These are phyloP conservation scores for Coenonympha arcania DNA, from an alignment of 2,888 invertebrate species.

Conservation along the genomic window DNA sequence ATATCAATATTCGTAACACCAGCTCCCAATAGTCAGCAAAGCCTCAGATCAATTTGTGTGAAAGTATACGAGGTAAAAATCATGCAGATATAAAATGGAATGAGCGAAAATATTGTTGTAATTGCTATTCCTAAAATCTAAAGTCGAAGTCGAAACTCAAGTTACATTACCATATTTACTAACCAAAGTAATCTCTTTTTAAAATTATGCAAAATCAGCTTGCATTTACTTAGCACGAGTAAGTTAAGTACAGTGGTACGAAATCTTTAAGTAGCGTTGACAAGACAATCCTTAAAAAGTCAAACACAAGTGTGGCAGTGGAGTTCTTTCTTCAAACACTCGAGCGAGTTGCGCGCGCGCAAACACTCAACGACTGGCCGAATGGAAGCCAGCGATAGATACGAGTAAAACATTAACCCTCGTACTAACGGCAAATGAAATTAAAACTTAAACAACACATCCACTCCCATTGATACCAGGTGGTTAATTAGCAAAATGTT, in stretches of 20 bases:
- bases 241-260: slow-evolving; percentile 13
- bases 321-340: slow-evolving; percentile 29
- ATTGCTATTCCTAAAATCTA: slow-evolving; percentile 1
- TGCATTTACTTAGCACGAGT: slow-evolving; percentile 10
- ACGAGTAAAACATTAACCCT: slow-evolving; percentile 18
- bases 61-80: neutral
- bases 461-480: neutral
- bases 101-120: too few species aligned
- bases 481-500: too few species aligned
- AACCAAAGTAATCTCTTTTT: slow-evolving; percentile 6
- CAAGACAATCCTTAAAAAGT: slow-evolving; percentile 27
- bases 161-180: neutral
- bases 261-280: slow-evolving; percentile 23
- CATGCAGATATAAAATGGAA: neutral
- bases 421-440: slow-evolving; percentile 13
- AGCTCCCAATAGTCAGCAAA: too few species aligned
- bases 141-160: slow-evolving; percentile 1
- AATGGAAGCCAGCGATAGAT: slow-evolving; percentile 22
- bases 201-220: slow-evolving; percentile 13
- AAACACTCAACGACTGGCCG: slow-evolving; percentile 29
- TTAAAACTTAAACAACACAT: neutral
- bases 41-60: too few species aligned
- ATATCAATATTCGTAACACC: too few species aligned
- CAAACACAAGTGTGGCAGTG: slow-evolving; percentile 21
- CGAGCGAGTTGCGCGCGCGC: slow-evolving; percentile 8